Evolutionary conservation across 2,888 invertebrate species (phyloP).

Genomic region (Agrotis clavis): DNA sequence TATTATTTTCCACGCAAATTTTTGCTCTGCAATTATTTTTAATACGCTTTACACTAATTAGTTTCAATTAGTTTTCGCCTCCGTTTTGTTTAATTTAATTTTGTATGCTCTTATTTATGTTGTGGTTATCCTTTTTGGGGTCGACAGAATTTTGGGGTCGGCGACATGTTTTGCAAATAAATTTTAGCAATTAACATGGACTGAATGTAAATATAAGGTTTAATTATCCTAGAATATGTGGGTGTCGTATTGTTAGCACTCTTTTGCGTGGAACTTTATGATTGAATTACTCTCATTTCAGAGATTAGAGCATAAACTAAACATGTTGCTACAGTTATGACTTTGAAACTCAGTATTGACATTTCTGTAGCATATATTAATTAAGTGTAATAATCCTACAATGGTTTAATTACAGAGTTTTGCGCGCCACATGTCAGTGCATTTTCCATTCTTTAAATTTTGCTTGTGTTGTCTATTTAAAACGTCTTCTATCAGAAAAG

Average conservation of each 20-base stretch:
- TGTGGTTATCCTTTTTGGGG: slow-evolving; percentile 41
- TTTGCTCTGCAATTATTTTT: slow-evolving; percentile 29
- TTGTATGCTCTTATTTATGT: slow-evolving; percentile 46
- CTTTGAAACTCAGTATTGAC: no score
- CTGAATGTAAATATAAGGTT: slow-evolving; percentile 23
- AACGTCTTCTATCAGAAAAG: no score
- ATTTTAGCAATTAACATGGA: slow-evolving; percentile 34
- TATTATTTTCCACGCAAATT: slow-evolving; percentile 30
- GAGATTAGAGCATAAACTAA: neutral
- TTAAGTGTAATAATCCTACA: no score
- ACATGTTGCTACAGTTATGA: neutral
- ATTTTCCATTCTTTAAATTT: no score
- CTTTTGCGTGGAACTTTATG: slow-evolving; percentile 4
- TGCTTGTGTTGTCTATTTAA: no score
- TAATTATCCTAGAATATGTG: slow-evolving; percentile 31
- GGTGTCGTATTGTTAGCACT: slow-evolving; percentile 1
- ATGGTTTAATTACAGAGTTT: no score
- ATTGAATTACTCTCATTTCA: neutral
- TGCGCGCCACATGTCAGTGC: no score
- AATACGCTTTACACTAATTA: slow-evolving; percentile 42
- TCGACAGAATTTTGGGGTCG: slow-evolving; percentile 30
- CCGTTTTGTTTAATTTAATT: slow-evolving; percentile 51
- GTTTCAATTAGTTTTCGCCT: slow-evolving; percentile 54
- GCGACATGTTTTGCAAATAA: slow-evolving; percentile 41
- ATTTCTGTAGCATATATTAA: no score